These are phyloP conservation scores for Dasysyrphus albostriatus DNA, from an alignment of 2,888 invertebrate species.

Conservation along the genomic window DNA sequence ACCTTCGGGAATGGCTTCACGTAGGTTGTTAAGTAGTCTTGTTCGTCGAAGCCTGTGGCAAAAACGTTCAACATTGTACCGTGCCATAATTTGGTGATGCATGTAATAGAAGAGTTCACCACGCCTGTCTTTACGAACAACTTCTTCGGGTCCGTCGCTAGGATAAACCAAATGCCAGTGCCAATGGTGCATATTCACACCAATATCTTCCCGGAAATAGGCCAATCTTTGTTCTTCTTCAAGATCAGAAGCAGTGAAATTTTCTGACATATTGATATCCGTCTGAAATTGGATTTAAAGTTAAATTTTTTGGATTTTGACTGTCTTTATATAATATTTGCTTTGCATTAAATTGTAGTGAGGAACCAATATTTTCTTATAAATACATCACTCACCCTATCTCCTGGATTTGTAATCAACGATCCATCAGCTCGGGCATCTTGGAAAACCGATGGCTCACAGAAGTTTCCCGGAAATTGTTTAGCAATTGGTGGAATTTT, in stretches of 20 bases:
- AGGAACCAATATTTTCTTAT: no score
- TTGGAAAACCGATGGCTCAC: constrained; percentile 89
- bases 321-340: no score
- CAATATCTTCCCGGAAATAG: constrained; percentile 94
- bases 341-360: no score
- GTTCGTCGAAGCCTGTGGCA: constrained; percentile 88
- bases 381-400: constrained; percentile 83
- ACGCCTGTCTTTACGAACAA: constrained; percentile 89
- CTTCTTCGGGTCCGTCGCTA: constrained; percentile 86
- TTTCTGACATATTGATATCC: constrained; percentile 88
- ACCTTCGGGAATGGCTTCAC: constrained; percentile 89
- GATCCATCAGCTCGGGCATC: constrained; percentile 89
- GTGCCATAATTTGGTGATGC: constrained; percentile 87
- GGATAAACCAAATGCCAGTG: constrained; percentile 96
- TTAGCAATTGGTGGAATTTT: constrained; percentile 91
- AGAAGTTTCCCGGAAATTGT: constrained; percentile 92
- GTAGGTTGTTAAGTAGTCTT: constrained; percentile 87
- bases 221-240: constrained; percentile 92
- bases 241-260: constrained; percentile 90
- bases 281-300: constrained; percentile 62
- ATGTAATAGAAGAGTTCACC: constrained; percentile 91
- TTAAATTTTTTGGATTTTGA: no score
- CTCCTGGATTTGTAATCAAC: constrained; percentile 84
- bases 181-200: constrained; percentile 95
- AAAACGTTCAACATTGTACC: constrained; percentile 91